Evolutionary conservation across 2,888 invertebrate species (phyloP), one percentile per base, ranked within the genome.

Genomic region (Amphiduros pacificus): DNA sequence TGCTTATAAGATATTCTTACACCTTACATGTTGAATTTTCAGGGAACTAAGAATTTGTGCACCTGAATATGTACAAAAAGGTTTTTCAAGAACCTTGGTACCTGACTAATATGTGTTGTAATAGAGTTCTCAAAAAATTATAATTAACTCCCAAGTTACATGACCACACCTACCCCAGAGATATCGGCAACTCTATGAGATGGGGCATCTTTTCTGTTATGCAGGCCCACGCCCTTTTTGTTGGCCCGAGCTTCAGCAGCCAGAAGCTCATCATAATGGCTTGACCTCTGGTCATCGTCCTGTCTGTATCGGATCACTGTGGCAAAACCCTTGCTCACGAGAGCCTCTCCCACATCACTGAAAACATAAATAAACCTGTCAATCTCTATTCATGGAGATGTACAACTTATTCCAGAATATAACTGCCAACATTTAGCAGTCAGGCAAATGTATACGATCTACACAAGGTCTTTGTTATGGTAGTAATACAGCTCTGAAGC

Each of bases 251-350:
- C 88, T 84, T 99, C 98, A 0, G 98, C 98, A 61, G 92, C 91
- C 61, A 95, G 85, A 27, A 99, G 85, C 65, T 91, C 90, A 82
- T 98, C 97, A 79, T 98, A 99, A 68, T 90, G 90, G 0, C 92
- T 90, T 50, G 97, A 95, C 64, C 97, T 88, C 82, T 94, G 93
- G 80, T 98, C 96, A 78, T 99, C 97, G 79, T 97, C 96, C 77
- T 92, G 93, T 61, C 94, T 87, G 79, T 99, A 95, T 64, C 93
- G 88, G 0, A 99, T 91, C 5, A 97, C 96, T 54, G 91, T 91
- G 0, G 94, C 97, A 59, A 92, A 86, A 6, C 99, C 99, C 83
- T 94, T 94, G 63, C 67, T 64, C 0, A 98, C 93, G 80, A 97
- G 86, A 0, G 93, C 92, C 83, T 97, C 96, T 6, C 94, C 97